These are phyloP conservation scores for Keiferia lycopersicella DNA, from an alignment of 2,888 invertebrate species.

Conservation along the genomic window DNA sequence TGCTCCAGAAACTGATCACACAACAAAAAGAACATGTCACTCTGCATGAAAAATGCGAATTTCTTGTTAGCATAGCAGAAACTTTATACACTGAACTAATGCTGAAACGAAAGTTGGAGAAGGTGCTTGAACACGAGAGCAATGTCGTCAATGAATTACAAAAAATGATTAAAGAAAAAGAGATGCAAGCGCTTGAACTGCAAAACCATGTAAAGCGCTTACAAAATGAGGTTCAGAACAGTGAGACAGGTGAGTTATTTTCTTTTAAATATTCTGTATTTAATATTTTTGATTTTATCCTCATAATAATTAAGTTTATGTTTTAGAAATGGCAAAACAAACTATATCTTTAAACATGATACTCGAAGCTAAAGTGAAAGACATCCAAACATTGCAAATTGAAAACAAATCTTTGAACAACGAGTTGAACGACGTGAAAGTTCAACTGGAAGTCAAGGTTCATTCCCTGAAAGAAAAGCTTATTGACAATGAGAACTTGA, in stretches of 20 bases:
- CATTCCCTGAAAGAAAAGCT: conserved; percentile 62
- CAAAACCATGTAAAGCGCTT: conserved; percentile 46
- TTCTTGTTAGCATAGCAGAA: conserved; percentile 45
- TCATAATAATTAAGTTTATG: neutral
- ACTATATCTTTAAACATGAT: conserved; percentile 41
- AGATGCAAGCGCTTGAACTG: conserved; percentile 41
- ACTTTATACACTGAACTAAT: conserved; percentile 44
- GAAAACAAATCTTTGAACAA: conserved; percentile 54
- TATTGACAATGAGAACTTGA: conserved; percentile 56
- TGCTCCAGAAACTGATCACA: conserved; percentile 40
- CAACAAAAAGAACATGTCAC: conserved; percentile 29
- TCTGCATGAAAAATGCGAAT: conserved; percentile 39
- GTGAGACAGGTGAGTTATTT: conserved; percentile 47
- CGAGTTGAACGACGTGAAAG: conserved; percentile 55
- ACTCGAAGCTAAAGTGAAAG: conserved; percentile 46
- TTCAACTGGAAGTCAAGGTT: conserved; percentile 59
- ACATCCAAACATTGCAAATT: conserved; percentile 48
- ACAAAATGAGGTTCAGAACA: conserved; percentile 42
- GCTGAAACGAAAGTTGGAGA: conserved; percentile 42
- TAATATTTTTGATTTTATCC: neutral
- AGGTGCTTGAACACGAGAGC: conserved; percentile 43
- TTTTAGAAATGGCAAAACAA: conserved; percentile 49
- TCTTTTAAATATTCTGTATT: neutral
- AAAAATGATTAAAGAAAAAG: conserved; percentile 46
- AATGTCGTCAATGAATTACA: conserved; percentile 39